A percentile compares a stretch with the other conserved stretches of the same genome.
Evolutionary conservation across 2,888 invertebrate species (phyloP).

Genomic region (Neoascia interrupta): DNA sequence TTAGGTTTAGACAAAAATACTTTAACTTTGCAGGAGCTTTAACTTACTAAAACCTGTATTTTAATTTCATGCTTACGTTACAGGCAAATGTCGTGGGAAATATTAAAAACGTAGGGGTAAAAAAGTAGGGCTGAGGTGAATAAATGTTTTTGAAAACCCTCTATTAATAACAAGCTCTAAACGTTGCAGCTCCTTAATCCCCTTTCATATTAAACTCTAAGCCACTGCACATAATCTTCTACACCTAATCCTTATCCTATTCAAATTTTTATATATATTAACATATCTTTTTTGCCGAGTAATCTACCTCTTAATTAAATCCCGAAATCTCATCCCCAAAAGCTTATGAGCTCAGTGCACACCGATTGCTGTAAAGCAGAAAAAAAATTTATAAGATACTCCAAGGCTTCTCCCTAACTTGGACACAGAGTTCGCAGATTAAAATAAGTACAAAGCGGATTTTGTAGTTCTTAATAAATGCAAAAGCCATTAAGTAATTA

Average conservation of each 20-base stretch:
- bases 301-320: slow-evolving; percentile 40
- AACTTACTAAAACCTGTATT: too few species aligned
- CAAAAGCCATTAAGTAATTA: slow-evolving; percentile 65
- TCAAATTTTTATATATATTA: slow-evolving; percentile 12
- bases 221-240: neutral
- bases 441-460: slow-evolving; percentile 38
- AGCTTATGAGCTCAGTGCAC: neutral
- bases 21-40: too few species aligned
- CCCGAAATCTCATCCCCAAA: slow-evolving; percentile 10
- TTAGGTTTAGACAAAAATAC: too few species aligned
- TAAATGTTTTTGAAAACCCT: too few species aligned
- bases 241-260: neutral
- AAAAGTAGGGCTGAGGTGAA: too few species aligned
- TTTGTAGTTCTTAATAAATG: slow-evolving; percentile 40
- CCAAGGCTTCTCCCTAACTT: neutral
- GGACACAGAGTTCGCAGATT: neutral
- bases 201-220: too few species aligned
- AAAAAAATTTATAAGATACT: too few species aligned
- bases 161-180: too few species aligned
- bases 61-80: too few species aligned
- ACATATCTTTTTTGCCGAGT: too few species aligned
- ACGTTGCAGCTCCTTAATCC: neutral
- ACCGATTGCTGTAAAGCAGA: slow-evolving; percentile 21
- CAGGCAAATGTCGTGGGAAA: too few species aligned
- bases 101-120: too few species aligned